phyloP scores from a whole-genome alignment of 2,113 vertebrate species.

The Ptilonorhynchus violaceus region DNA sequence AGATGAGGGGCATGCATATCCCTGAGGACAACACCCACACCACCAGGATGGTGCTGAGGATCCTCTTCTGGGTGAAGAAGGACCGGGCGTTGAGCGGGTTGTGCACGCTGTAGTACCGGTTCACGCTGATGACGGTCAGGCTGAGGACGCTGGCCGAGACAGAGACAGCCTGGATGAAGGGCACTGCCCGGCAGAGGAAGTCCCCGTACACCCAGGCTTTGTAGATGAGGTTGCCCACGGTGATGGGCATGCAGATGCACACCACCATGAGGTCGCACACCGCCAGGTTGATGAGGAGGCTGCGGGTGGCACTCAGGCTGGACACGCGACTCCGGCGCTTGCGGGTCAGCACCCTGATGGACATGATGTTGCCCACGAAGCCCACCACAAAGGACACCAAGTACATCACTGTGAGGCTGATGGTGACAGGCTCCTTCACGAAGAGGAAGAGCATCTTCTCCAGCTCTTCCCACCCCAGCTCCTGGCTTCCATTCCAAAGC shows the following conservation, averaged over 20 bases:
- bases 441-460: slow-evolving; percentile 84
- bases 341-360: slow-evolving; percentile 83
- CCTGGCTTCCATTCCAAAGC: slow-evolving; percentile 51
- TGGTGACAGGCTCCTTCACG: slow-evolving; percentile 81
- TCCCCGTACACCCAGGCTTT: slow-evolving; percentile 90
- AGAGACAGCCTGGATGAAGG: slow-evolving; percentile 87
- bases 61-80: slow-evolving; percentile 84
- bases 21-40: slow-evolving; percentile 86
- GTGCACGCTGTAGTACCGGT: slow-evolving; percentile 88
- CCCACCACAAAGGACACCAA: slow-evolving; percentile 84
- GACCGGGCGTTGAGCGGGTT: slow-evolving; percentile 84
- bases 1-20: slow-evolving; percentile 86
- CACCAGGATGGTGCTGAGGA: slow-evolving; percentile 79
- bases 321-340: slow-evolving; percentile 72
- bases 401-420: slow-evolving; percentile 85
- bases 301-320: slow-evolving; percentile 84
- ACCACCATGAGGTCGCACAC: slow-evolving; percentile 91
- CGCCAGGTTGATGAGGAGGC: slow-evolving; percentile 86
- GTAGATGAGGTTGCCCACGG: slow-evolving; percentile 86
- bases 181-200: slow-evolving; percentile 85
- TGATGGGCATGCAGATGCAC: slow-evolving; percentile 91
- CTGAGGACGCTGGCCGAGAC: slow-evolving; percentile 89
- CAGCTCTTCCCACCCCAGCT: slow-evolving; percentile 72
- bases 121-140: slow-evolving; percentile 87
- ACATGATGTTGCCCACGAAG: slow-evolving; percentile 86